phyloP scores from a whole-genome alignment of 2,888 invertebrate genomes.

The Nycteola revayana region DNA sequence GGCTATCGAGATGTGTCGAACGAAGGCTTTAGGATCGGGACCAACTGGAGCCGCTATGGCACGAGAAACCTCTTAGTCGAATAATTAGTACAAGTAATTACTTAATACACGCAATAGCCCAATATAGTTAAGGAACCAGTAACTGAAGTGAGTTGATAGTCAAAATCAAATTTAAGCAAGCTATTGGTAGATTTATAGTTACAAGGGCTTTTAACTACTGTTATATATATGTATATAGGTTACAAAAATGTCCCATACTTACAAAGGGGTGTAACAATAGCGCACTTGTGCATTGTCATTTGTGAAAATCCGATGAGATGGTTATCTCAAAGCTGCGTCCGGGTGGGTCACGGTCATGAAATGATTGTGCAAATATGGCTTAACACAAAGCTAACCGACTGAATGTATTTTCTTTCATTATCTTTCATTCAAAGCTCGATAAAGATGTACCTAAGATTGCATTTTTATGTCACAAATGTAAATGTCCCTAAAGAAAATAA shows the following conservation, averaged over 20 bases:
- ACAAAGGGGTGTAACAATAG: constrained; percentile 39
- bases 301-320: constrained; percentile 48
- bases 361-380: constrained; percentile 45
- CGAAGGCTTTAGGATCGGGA: constrained; percentile 26
- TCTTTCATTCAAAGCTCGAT: too few species aligned
- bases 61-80: constrained; percentile 25
- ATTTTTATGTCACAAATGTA: constrained; percentile 34
- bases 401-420: too few species aligned
- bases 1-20: constrained; percentile 24
- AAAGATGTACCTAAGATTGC: constrained; percentile 39
- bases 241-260: too few species aligned
- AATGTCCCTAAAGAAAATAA: constrained; percentile 15
- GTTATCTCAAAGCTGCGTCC: constrained; percentile 42
- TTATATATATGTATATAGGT: constrained; percentile 29
- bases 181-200: too few species aligned
- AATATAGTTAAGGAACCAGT: constrained; percentile 26
- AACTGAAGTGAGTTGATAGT: too few species aligned
- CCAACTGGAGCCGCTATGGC: constrained; percentile 15
- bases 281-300: constrained; percentile 47
- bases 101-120: constrained; percentile 23
- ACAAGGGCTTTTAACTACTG: constrained; percentile 29
- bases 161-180: too few species aligned
- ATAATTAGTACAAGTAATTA: constrained; percentile 32
- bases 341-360: constrained; percentile 50
- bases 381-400: too few species aligned